Conservation (phyloP, 53 echinoderm and acorn worm species). For the Zoroaster sp. region DNA sequence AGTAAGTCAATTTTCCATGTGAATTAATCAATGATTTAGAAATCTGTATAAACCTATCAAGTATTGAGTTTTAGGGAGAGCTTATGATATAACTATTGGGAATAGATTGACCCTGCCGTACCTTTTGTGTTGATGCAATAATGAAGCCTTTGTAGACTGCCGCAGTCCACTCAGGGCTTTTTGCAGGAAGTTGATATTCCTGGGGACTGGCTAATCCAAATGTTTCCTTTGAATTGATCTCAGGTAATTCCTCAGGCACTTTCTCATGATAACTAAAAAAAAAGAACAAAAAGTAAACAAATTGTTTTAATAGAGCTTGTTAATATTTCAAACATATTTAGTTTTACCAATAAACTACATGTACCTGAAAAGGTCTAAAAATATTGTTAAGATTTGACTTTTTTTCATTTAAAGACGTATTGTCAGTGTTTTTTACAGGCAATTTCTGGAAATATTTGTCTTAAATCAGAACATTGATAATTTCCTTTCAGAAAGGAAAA, state of each 20-base stretch:
- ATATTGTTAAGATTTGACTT: no score
- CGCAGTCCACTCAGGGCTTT: constrained; percentile 77
- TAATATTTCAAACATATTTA: no score
- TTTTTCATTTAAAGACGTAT: no score
- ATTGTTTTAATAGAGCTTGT: no score
- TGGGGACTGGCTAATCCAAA: constrained; percentile 83
- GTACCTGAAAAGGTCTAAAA: no score
- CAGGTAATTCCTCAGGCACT: constrained; percentile 90
- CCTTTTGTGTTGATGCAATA: constrained; percentile 33
- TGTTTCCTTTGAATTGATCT: constrained; percentile 74
- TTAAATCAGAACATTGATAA: no score
- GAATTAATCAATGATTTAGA: not conserved
- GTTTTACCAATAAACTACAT: no score
- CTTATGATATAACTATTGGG: not conserved
- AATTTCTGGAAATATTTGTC: no score
- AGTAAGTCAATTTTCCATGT: not conserved
- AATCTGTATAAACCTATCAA: not conserved
- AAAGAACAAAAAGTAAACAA: not conserved
- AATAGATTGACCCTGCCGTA: not conserved
- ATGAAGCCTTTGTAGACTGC: constrained; percentile 81
- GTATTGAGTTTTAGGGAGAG: not conserved
- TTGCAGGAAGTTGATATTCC: constrained; percentile 72
- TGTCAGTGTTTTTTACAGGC: no score
- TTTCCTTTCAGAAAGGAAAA: no score
- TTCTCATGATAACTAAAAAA: constrained; percentile 78